phyloP scores from a whole-genome alignment of 92 coral and sea anemone genomes.

The Phenganax marumi region DNA sequence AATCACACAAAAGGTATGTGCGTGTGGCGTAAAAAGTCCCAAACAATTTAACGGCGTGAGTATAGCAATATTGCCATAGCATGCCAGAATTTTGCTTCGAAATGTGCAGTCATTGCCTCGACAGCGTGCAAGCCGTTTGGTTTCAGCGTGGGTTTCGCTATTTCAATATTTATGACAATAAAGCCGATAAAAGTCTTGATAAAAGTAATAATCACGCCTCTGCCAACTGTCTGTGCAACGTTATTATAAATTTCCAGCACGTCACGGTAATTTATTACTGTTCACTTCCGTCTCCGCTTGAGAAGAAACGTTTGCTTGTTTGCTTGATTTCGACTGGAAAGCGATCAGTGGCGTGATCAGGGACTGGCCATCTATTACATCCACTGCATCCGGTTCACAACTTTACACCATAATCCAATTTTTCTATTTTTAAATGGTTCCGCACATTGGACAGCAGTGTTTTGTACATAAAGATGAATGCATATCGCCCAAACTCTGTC shows the following conservation, averaged over 20 bases:
- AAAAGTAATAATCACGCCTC: conserved; percentile 4
- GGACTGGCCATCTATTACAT: too few species aligned
- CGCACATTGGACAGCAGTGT: neutral
- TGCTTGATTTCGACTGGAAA: neutral
- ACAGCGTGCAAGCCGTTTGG: too few species aligned
- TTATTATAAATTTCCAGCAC: neutral
- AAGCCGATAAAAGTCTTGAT: neutral
- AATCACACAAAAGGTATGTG: too few species aligned
- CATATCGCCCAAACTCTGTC: neutral
- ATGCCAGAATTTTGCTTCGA: too few species aligned
- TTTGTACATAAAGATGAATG: neutral
- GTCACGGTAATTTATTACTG: neutral
- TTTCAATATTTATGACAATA: neutral
- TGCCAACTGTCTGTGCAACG: neutral
- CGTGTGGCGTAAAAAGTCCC: too few species aligned
- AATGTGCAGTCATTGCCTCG: too few species aligned
- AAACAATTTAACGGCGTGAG: too few species aligned
- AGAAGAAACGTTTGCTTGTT: neutral
- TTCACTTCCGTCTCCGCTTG: neutral
- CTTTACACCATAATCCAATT: neutral
- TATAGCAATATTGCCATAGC: too few species aligned
- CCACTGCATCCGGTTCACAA: neutral
- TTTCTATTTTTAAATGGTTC: neutral
- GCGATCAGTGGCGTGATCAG: conserved; percentile 1
- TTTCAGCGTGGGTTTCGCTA: neutral